A percentile compares a stretch with the other conserved stretches of the same genome.
Evolutionary conservation across 2,797 vertebrate genomes (phyloP).

Genomic region (Xenops minutus): DNA sequence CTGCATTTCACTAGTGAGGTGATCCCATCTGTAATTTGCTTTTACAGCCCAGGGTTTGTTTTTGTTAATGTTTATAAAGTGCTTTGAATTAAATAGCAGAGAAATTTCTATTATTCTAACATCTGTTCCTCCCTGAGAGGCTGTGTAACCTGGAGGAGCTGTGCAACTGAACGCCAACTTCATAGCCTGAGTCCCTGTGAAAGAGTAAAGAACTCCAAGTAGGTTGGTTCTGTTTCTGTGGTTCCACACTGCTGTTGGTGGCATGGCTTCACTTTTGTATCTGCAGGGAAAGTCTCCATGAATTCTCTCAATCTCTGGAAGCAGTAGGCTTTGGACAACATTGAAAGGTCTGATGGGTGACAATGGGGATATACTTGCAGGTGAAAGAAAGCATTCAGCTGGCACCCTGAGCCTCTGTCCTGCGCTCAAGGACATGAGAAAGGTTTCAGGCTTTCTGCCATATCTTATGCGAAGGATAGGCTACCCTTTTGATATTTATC

Average conservation of each 20-base stretch:
- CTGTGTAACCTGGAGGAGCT: background rate
- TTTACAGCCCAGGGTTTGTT: background rate
- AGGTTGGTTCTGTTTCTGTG: background rate
- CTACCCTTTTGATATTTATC: background rate
- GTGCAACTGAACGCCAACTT: background rate
- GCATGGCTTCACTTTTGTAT: background rate
- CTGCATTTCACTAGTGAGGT: background rate
- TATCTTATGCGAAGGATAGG: background rate
- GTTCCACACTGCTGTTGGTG: background rate
- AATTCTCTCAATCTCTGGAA: background rate
- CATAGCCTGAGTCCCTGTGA: fast-evolving
- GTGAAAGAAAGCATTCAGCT: background rate
- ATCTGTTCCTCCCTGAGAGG: slow-evolving; percentile 9
- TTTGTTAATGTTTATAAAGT: slow-evolving; percentile 36
- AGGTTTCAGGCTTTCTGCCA: background rate
- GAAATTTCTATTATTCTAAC: slow-evolving; percentile 2
- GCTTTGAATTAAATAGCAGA: background rate
- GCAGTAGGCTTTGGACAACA: background rate
- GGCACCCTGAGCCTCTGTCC: background rate
- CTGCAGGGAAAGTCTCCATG: background rate
- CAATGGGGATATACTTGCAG: background rate
- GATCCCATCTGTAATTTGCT: background rate
- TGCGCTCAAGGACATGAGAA: background rate
- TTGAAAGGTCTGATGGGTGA: background rate
- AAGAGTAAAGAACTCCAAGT: background rate